Conservation (phyloP, 2,888 invertebrate species). For the Troides helena region DNA sequence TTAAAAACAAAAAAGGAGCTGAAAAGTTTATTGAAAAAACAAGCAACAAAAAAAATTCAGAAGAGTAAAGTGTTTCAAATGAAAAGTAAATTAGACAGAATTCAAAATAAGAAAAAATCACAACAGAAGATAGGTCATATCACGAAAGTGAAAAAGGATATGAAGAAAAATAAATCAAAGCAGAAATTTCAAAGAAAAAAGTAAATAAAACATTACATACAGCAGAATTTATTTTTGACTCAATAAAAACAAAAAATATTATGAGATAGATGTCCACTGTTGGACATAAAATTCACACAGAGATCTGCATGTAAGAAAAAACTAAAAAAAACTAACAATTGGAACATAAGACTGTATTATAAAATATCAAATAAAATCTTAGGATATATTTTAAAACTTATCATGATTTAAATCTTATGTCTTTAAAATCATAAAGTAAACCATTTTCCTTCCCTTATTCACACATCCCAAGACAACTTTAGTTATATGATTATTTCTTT, state of each 20-base stretch:
- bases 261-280: no score
- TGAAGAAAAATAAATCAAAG: constrained; percentile 65
- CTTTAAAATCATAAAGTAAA: no score
- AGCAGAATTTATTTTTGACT: not conserved
- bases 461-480: constrained; percentile 1
- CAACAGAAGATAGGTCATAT: constrained; percentile 60
- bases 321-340: no score
- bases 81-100: constrained; percentile 85
- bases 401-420: no score
- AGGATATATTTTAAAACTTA: no score
- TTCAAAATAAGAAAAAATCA: constrained; percentile 85
- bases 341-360: no score
- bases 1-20: constrained; percentile 83
- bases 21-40: constrained; percentile 84
- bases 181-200: constrained; percentile 62
- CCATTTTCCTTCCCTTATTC: not conserved
- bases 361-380: no score
- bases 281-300: no score
- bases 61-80: constrained; percentile 88
- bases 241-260: not conserved
- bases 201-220: constrained; percentile 42
- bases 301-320: no score
- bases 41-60: constrained; percentile 86
- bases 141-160: constrained; percentile 48
- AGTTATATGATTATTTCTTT: constrained; percentile 32